A percentile compares a stretch with the other conserved stretches of the same genome.
Conservation (phyloP, 2,888 invertebrate genomes). For the Tenthredo mesomela region DNA sequence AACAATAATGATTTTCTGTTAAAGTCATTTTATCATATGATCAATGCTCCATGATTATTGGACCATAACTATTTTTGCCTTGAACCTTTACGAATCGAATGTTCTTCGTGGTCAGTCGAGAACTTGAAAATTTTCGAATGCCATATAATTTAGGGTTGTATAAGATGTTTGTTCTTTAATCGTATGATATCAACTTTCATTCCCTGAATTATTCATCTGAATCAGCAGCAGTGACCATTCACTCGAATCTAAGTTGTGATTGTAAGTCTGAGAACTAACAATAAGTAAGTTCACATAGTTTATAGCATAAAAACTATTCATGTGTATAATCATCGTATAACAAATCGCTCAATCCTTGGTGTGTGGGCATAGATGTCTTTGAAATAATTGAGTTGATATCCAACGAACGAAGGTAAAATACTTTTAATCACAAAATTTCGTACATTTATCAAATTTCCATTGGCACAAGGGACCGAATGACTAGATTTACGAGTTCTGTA, state of each 20-base stretch:
- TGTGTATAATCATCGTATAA: background rate
- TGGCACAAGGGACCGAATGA: background rate
- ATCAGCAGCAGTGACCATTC: too few species aligned
- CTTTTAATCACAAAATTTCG: background rate
- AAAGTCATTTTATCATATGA: background rate
- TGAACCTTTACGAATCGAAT: too few species aligned
- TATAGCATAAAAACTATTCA: too few species aligned
- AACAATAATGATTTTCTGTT: background rate
- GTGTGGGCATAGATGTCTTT: background rate
- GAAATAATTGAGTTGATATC: background rate
- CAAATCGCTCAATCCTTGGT: background rate
- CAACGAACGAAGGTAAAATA: background rate
- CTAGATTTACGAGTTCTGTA: background rate
- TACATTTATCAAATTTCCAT: background rate
- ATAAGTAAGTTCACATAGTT: too few species aligned
- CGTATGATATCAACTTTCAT: background rate
- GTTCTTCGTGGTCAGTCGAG: too few species aligned
- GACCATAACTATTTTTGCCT: background rate
- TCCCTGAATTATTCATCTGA: background rate
- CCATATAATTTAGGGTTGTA: too few species aligned
- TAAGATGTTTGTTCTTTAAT: too few species aligned
- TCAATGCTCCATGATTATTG: background rate
- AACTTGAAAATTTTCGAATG: too few species aligned
- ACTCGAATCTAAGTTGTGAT: too few species aligned
- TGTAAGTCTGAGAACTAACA: too few species aligned